A percentile compares a stretch with the other conserved stretches of the same genome.
Evolutionary conservation across 2,797 vertebrate genomes (phyloP).

Genomic region (Trachops cirrhosus): DNA sequence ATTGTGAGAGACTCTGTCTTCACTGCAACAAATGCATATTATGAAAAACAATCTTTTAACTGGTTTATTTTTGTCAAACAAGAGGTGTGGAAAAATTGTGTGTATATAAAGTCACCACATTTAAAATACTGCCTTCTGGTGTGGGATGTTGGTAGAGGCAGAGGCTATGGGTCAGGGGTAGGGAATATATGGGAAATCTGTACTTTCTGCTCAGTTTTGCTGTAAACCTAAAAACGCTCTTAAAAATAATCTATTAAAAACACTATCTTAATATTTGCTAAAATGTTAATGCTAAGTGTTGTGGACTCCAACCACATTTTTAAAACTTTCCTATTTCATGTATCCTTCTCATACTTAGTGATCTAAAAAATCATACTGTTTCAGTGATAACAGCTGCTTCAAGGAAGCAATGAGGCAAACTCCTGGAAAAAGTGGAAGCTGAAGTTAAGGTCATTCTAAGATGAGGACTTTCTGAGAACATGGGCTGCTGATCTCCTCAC

Average conservation of each 20-base stretch:
- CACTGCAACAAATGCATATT: neutral
- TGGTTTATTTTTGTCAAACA: neutral
- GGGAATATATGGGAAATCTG: neutral
- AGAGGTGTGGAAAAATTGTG: neutral
- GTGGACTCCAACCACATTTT: neutral
- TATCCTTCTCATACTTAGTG: neutral
- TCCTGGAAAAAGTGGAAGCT: neutral
- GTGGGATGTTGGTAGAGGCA: neutral
- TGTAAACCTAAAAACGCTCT: neutral
- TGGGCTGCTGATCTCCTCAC: neutral
- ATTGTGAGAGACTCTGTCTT: neutral
- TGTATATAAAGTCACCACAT: neutral
- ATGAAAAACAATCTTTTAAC: neutral
- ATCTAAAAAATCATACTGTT: neutral
- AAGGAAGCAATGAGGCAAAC: neutral
- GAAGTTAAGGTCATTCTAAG: neutral
- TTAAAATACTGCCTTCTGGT: neutral
- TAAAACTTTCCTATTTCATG: neutral
- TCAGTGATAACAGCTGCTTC: neutral
- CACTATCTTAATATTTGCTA: neutral
- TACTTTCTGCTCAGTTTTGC: neutral
- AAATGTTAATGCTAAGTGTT: neutral
- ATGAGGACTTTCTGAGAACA: neutral
- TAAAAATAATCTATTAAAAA: neutral
- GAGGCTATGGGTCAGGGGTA: neutral